These are phyloP conservation scores for Cephus pulcher DNA, from an alignment of 2,888 invertebrate species.

Conservation along the genomic window DNA sequence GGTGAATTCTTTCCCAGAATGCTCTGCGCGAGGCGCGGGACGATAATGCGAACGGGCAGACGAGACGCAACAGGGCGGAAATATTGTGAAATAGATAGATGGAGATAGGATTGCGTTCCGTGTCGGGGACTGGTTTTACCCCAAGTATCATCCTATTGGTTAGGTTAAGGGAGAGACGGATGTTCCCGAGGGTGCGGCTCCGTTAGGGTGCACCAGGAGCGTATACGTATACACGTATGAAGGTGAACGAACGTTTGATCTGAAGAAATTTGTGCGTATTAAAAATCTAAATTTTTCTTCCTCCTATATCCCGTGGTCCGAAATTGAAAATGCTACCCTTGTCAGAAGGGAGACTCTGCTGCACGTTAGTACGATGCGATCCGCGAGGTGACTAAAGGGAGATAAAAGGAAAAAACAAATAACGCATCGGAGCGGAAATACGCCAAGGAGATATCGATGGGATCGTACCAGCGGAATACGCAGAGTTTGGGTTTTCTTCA, in stretches of 20 bases:
- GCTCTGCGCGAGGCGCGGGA: background rate
- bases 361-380: background rate
- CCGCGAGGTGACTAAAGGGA: background rate
- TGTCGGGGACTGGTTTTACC: background rate
- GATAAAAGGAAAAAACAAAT: slow-evolving; percentile 39
- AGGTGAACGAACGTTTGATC: background rate
- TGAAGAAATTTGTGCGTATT: background rate
- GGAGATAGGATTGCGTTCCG: slow-evolving; percentile 15
- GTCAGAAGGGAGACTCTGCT: background rate
- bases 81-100: slow-evolving; percentile 30
- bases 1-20: background rate
- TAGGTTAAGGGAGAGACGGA: slow-evolving; percentile 32
- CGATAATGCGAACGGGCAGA: slow-evolving; percentile 11
- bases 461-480: background rate
- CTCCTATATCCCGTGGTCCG: slow-evolving; percentile 3
- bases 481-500: background rate
- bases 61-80: slow-evolving; percentile 33
- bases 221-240: background rate
- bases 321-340: slow-evolving; percentile 33
- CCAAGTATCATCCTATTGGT: background rate
- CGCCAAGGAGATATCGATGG: slow-evolving; percentile 40
- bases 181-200: background rate
- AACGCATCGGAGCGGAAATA: slow-evolving; percentile 50
- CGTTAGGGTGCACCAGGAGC: background rate
- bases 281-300: background rate